Evolutionary conservation across 1,140 invertebrate genomes (phyloP).

Genomic region (Tachypleus tridentatus): DNA sequence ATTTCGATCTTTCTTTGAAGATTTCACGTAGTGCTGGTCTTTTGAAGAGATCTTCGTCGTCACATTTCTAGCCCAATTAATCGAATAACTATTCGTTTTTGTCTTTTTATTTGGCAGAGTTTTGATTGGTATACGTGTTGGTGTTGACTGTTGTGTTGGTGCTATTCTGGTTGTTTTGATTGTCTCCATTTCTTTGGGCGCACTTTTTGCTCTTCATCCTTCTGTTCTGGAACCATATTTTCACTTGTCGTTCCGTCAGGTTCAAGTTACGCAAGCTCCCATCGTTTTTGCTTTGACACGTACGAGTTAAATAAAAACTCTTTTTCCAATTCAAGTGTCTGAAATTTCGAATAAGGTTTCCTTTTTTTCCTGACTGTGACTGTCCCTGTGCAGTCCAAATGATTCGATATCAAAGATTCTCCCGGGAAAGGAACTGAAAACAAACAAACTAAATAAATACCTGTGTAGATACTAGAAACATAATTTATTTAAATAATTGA

Average conservation of each 20-base stretch:
- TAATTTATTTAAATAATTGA: slow-evolving; percentile 7
- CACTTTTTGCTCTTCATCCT: slow-evolving; percentile 99
- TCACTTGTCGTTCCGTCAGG: slow-evolving; percentile 87
- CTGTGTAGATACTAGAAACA: slow-evolving; percentile 3
- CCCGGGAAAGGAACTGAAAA: slow-evolving; percentile 38
- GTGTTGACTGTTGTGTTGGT: slow-evolving; percentile 46
- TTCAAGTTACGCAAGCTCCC: slow-evolving; percentile 91
- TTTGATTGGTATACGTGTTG: slow-evolving; percentile 9
- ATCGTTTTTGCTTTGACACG: slow-evolving; percentile 92
- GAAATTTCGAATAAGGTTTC: slow-evolving; percentile 93
- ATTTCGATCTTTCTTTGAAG: too few relatives aligned
- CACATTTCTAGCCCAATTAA: too few relatives aligned
- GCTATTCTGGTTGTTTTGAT: slow-evolving; percentile 51
- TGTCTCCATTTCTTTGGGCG: slow-evolving; percentile 56
- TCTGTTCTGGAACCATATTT: slow-evolving; percentile 93
- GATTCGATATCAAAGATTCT: slow-evolving; percentile 52
- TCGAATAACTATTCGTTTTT: too few relatives aligned
- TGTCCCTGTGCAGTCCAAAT: slow-evolving; percentile 83
- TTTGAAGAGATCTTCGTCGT: too few relatives aligned
- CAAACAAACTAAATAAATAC: slow-evolving; percentile 9
- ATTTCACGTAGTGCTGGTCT: too few relatives aligned
- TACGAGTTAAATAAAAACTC: slow-evolving; percentile 94
- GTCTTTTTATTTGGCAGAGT: not conserved
- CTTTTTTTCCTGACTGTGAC: slow-evolving; percentile 79
- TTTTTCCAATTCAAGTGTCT: slow-evolving; percentile 91